Conservation (phyloP, 1,140 invertebrate genomes). For the Euura saliciscinereae region DNA sequence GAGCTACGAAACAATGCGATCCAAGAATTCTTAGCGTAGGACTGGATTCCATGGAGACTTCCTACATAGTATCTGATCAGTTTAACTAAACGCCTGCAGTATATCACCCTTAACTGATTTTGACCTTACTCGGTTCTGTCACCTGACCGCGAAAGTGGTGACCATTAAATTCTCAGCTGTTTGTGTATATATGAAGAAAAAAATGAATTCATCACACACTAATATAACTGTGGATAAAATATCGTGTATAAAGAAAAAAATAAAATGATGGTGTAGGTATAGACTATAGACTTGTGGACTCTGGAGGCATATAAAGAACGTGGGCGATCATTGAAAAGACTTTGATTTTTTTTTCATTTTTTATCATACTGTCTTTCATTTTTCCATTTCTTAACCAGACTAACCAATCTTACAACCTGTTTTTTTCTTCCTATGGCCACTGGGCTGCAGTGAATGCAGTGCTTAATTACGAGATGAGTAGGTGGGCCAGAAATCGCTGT, state of each 20-base stretch:
- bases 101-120: background rate
- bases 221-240: too few species aligned
- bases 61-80: background rate
- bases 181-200: too few species aligned
- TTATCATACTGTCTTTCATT: too few species aligned
- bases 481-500: background rate
- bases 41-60: background rate
- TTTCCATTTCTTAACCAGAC: background rate
- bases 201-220: too few species aligned
- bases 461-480: background rate
- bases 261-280: background rate
- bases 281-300: background rate
- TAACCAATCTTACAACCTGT: slow-evolving; percentile 4
- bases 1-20: too few species aligned
- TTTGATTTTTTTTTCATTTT: background rate
- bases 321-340: slow-evolving; percentile 5
- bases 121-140: background rate
- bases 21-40: background rate
- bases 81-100: background rate
- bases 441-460: background rate
- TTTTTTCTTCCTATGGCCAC: background rate
- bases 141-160: too few species aligned
- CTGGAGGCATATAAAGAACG: background rate
- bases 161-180: too few species aligned
- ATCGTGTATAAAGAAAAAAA: too few species aligned